Evolutionary conservation across 2,113 vertebrate genomes (phyloP), one percentile per base, ranked within the genome.

Genomic region (Rhynchomys soricoides): DNA sequence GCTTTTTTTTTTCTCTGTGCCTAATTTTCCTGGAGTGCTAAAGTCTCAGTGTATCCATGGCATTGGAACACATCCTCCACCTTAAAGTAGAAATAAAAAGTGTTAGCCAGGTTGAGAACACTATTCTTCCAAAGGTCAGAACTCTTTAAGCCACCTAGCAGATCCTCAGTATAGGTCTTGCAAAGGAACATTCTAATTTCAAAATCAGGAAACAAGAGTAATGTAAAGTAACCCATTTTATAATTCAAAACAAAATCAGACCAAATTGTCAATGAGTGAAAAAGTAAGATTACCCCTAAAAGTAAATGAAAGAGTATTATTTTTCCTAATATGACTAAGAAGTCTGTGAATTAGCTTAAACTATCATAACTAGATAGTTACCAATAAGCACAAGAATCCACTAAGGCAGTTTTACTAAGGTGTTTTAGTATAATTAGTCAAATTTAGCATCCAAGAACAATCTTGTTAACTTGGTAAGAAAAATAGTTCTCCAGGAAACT

Each of bases 31-130:
- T 71, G 2, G 21, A 57, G 43, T 40, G 26, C 29, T 43, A 50
- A 66, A 22, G 37, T 87, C 48, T 89, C 15, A 37, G 12, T 3
- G 17, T 52, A 7, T 22, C 85, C 45, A n/a, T 12, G 31, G 50
- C 45, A 73, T 62, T 78, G 73, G 45, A 68, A 59, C 37, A 19
- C 43, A 50, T 52, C 43, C 62, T 87, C n/a, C 13, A 73, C 40
- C 22, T 91, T 82, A 70, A 89, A 88, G 66, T 43, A 17, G 37
- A 92, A 90, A 93, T 11, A 79, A n/a, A 75, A 94, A 94, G n/a
- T 90, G 31, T 24, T 50, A 70, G 13, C 66, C 29, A 90, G 24
- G 22, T 64, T 71, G 31, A 86, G n/a, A 59, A 12, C 0, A 40
- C 9, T 43, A 26, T 48, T 74, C 66, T 21, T 70, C 12, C 34